phyloP scores from a whole-genome alignment of 1,140 invertebrate genomes.

The Rhagoletis zephyria region DNA sequence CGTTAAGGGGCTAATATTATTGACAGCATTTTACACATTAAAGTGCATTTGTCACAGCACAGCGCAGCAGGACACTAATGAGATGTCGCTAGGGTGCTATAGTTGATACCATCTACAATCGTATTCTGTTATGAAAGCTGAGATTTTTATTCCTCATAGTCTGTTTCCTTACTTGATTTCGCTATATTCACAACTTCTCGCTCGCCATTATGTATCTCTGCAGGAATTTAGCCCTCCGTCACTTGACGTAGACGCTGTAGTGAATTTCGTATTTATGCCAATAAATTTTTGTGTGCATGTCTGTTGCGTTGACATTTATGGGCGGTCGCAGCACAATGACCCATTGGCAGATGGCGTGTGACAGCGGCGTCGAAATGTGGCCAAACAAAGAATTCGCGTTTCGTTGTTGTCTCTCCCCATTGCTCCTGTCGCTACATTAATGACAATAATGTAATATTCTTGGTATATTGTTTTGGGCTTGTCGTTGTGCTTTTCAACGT shows the following conservation, averaged over 20 bases:
- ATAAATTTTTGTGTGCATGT: conserved; percentile 18
- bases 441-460: background rate
- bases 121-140: background rate
- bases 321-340: background rate
- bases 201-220: background rate
- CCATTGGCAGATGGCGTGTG: background rate
- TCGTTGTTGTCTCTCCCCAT: background rate
- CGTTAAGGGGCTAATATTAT: background rate
- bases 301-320: conserved; percentile 18
- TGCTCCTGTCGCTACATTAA: background rate
- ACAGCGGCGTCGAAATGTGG: background rate
- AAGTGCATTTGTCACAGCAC: conserved; percentile 2
- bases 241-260: background rate
- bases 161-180: background rate
- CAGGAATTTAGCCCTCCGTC: background rate
- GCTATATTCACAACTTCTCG: background rate
- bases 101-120: background rate
- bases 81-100: conserved; percentile 11
- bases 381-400: background rate
- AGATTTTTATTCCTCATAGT: background rate
- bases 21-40: background rate
- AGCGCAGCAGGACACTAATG: background rate
- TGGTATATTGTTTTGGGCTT: too few species aligned
- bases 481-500: too few species aligned
- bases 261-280: background rate